Evolutionary conservation across 2,797 vertebrate species (phyloP).

Genomic region (Macroramphosus scolopax): DNA sequence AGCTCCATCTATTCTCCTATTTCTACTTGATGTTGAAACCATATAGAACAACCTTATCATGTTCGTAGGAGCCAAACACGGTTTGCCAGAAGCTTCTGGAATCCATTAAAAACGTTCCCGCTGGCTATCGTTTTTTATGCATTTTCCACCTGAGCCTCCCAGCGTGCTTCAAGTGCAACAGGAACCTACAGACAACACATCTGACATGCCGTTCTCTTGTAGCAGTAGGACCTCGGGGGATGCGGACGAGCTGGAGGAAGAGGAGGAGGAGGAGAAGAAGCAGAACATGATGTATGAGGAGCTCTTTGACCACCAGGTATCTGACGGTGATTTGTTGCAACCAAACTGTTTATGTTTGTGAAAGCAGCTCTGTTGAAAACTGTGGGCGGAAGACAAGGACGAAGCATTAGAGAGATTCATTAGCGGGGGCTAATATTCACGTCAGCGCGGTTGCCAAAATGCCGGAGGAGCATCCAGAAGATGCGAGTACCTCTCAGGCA

Average conservation of each 20-base stretch:
- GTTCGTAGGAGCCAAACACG: too few relatives aligned
- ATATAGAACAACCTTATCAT: too few relatives aligned
- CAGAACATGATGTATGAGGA: conserved; percentile 57
- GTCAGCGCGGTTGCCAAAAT: conserved; percentile 9
- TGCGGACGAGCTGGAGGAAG: conserved; percentile 25
- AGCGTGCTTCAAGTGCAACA: neutral
- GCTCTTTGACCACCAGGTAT: conserved; percentile 62
- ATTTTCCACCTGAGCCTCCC: conserved; percentile 5
- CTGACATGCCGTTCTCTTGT: neutral
- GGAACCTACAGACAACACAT: neutral
- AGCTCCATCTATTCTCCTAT: too few relatives aligned
- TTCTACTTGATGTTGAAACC: too few relatives aligned
- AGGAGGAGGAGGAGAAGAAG: conserved; percentile 55
- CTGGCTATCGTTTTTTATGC: neutral
- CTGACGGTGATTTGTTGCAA: too few relatives aligned
- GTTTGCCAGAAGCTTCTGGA: conserved; percentile 1
- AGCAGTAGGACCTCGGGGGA: conserved; percentile 49
- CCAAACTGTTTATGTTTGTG: too few relatives aligned
- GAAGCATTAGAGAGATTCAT: conserved; percentile 33
- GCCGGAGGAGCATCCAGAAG: conserved; percentile 28
- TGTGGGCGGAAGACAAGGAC: conserved; percentile 13
- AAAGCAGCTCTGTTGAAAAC: neutral
- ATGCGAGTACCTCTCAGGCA: conserved; percentile 10
- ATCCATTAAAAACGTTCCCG: conserved; percentile 15
- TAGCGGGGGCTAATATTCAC: conserved; percentile 23